Percentiles rank a stretch among this genome's conserved stretches.
Conservation (phyloP, 2,888 invertebrate genomes). For the Erebia epiphron region DNA sequence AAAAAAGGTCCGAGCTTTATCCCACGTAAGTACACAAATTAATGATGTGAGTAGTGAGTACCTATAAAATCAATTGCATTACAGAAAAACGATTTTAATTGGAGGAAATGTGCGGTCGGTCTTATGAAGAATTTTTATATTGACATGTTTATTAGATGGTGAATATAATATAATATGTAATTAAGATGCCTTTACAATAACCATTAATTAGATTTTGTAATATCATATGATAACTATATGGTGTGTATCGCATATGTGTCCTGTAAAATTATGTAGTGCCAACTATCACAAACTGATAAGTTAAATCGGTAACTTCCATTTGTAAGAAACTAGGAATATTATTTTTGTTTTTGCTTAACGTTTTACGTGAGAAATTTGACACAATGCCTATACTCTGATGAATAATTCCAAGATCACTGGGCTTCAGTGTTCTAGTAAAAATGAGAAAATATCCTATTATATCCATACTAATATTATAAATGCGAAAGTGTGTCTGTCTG, state of each 20-base stretch:
- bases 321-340: conserved; percentile 46
- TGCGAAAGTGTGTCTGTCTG: too few relatives aligned
- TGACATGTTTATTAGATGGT: conserved; percentile 43
- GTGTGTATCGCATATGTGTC: conserved; percentile 53
- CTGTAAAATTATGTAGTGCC: conserved; percentile 74
- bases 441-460: too few relatives aligned
- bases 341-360: conserved; percentile 46
- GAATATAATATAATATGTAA: conserved; percentile 41
- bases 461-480: too few relatives aligned
- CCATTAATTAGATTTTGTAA: conserved; percentile 57
- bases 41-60: too few relatives aligned
- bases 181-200: conserved; percentile 52
- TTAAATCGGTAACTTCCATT: conserved; percentile 59
- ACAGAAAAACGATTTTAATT: not conserved
- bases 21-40: not conserved
- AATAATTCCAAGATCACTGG: too few relatives aligned
- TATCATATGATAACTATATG: conserved; percentile 63
- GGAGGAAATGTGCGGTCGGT: conserved; percentile 14
- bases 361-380: conserved; percentile 17
- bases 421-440: too few relatives aligned
- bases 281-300: conserved; percentile 63
- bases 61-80: not conserved
- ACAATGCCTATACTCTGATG: not conserved
- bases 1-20: too few relatives aligned
- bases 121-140: conserved; percentile 34